Conservation (phyloP, 23 tunicate genomes). For the Corella eumyota region DNA sequence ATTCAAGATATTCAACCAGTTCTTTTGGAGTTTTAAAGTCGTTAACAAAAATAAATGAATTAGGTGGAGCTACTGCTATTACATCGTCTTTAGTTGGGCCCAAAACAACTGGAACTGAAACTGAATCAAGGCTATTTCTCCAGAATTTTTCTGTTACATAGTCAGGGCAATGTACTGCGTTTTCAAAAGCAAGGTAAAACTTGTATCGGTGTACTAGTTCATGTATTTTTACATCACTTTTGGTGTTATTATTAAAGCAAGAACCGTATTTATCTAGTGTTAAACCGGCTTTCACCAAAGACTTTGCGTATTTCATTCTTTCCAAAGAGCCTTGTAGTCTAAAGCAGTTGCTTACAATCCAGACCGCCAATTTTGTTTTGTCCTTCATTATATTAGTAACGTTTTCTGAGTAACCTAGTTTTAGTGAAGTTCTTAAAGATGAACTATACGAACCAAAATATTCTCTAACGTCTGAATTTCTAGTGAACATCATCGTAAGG, state of each 20-base stretch:
- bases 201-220: too few relatives aligned
- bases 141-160: constrained; percentile 49
- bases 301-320: constrained; percentile 36
- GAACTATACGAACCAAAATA: too few relatives aligned
- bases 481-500: too few relatives aligned
- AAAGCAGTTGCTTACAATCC: constrained; percentile 56
- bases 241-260: constrained; percentile 31
- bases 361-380: constrained; percentile 28
- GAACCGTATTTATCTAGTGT: constrained; percentile 28
- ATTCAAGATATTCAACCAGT: constrained; percentile 18
- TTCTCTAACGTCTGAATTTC: too few relatives aligned
- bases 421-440: too few relatives aligned
- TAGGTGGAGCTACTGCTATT: neutral
- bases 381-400: constrained; percentile 7
- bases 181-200: constrained; percentile 71
- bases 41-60: too few relatives aligned
- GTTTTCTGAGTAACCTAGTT: too few relatives aligned
- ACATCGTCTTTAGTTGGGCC: constrained; percentile 25
- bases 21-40: constrained; percentile 10
- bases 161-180: constrained; percentile 27
- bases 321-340: constrained; percentile 23
- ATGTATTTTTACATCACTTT: too few relatives aligned
- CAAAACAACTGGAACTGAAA: constrained; percentile 43
- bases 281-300: constrained; percentile 32
- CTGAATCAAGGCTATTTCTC: constrained; percentile 4